Base-by-base conservation (phyloP, 2,113 vertebrate genomes). In the Montifringilla adamsi region DNA sequence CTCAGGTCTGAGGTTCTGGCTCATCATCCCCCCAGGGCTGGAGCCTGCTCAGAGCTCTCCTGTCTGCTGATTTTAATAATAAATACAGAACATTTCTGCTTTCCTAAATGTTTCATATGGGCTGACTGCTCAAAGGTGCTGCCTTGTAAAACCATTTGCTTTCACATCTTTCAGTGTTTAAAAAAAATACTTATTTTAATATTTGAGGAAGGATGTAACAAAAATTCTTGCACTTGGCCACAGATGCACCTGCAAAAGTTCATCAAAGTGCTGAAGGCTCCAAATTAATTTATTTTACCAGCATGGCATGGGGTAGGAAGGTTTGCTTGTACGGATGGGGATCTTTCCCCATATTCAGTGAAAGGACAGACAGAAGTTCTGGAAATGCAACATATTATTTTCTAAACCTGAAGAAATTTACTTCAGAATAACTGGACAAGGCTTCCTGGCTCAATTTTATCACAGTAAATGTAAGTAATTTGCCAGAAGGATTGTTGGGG, bases 61-160 rank as follows among this genome's bases (percentile, higher is more conserved):
- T 20, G 14, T 18, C n/a, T 63, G 63, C 68, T 77, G 46, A 77
- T 52, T 78, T 89, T 52, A 93, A 93, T 89, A 89, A 93, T 59
- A 87, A 15, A 90, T 56, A 75, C 0, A 4, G 35, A 75, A 81
- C 64, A 92, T 59, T 92, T 78, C 77, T 87, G 72, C 13, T 94
- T 94, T 72, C 69, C 89, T 92, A 50, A 88, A 93, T 88, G 80
- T 88, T 96, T 91, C 83, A 90, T 74, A 84, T 4, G 30, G 43
- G 39, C 58, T 37, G 53, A 46, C 41, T 73, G 50, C 58, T 92
- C 21, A 9, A 35, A 85, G 66, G 62, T 73, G 52, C 15, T 68
- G 13, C 21, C 41, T 41, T 23, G 28, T 58, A 55, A 85, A 91
- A 80, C 66, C 7, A 30, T 49, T 76, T 87, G 23, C 27, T 83